Evolutionary conservation across 2,888 invertebrate genomes (phyloP), one percentile per base, ranked within the genome.

Genomic region (Drosophila macrospina): DNA sequence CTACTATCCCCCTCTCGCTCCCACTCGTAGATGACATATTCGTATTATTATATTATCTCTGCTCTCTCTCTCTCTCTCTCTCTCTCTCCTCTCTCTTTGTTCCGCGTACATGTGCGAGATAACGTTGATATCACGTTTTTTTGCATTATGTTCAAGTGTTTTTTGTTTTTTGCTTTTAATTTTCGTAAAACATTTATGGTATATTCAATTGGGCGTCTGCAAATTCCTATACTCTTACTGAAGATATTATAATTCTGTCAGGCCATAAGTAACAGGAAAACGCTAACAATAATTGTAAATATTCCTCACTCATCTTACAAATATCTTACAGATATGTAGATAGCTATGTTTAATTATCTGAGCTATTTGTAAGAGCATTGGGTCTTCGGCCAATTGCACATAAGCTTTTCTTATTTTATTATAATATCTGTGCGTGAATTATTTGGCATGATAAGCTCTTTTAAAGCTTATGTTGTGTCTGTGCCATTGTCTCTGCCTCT

Each of bases 151-250:
- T 28, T 20, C 51, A 78, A 56, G 51, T 48, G 36, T 52, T 32
- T 62, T 59, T 64, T 64, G 20, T 45, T 28, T 28, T 28, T 59
- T 52, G 13, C 65, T 54, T 44, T 56, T 50, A 67, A 37, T 48
- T 15, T 30, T 41, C 63, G 59, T 80, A 45, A 86, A 77, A 74
- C 64, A 83, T 81, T 80, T 69, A 78, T 83, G 71, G 67, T 60
- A 63, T 69, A 71, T 83, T 74, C 67, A 67, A 81, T 81, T 77
- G 66, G 65, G 72, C 42, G 66, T 70, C 42, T 66, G 55, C 32
- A 51, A 59, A 36, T 39, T 15, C n/a, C 11, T 30, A 36, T 13
- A 45, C 26, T 45, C 55, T 16, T 7, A 11, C 26, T 10, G 2
- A 8, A 30, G 24, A 4, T 52, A 61, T 28, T 15, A 26, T n/a